Base-by-base conservation (phyloP, 2,113 vertebrate species). In the Spheniscus mendiculus region DNA sequence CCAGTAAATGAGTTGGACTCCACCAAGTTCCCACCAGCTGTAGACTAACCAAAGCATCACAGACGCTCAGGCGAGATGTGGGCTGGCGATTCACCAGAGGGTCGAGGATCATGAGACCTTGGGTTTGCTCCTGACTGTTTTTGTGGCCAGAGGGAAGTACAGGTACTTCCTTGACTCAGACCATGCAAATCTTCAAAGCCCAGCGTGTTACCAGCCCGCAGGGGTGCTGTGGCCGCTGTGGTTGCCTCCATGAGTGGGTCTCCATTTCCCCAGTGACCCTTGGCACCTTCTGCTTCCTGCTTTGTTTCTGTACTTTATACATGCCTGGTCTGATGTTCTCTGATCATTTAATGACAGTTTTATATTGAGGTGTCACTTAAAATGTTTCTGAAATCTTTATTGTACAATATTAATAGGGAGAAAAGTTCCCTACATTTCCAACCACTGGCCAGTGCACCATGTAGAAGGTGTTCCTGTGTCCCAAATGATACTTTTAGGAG, bases 181-280 rank as follows among this genome's bases (percentile, higher is more conserved):
- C 40, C 7, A 42, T 5, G 4, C 7, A 52, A 12, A 53, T 61
- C 22, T 47, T 85, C 32, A 80, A 66, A 70, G 34, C 27, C 21
- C 49, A 76, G 42, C 2, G 0, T 9, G 29, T 78, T 44, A 42
- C 18, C 38, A 38, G 8, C 12, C 5, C 0, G 0, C 19, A 58
- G 16, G 3, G 20, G 11, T 62, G 22, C 27, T 66, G 58, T 36
- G 52, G 59, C 34, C 4, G 2, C 65, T 32, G 30, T 0, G 0
- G n/a, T 42, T 36, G 30, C 29, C 16, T 63, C 34, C 8, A 3
- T 17, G n/a, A 32, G 21, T 45, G 12, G 12, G 9, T 77, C 40
- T 83, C 32, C 26, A 14, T 55, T 87, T 90, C 34, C 23, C 14
- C 30, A 52, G 11, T 26, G n/a, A 34, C 32, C 10, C 21, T 40